These are phyloP conservation scores for Hyalella azteca DNA, from an alignment of 2,888 invertebrate genomes.

Conservation along the genomic window DNA sequence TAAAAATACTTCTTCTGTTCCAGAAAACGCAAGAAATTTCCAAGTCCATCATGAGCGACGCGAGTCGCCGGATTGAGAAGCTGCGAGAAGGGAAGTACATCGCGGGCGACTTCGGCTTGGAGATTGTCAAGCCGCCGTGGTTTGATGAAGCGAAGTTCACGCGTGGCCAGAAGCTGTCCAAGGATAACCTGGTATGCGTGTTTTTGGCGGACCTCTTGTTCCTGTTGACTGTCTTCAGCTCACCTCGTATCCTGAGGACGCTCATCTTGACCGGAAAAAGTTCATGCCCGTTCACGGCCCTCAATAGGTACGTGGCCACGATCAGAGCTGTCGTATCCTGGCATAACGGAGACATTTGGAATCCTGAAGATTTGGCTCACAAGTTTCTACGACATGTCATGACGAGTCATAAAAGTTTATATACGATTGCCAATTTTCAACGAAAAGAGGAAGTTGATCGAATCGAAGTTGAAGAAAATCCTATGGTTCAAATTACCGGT, in stretches of 20 bases:
- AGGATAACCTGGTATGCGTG: constrained; percentile 45
- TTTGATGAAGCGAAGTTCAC: constrained; percentile 36
- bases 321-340: constrained; percentile 65
- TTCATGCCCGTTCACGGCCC: constrained; percentile 65
- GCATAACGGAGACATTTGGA: constrained; percentile 67
- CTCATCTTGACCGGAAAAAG: constrained; percentile 66
- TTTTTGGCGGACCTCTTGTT: constrained; percentile 43
- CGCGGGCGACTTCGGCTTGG: not conserved
- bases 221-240: constrained; percentile 38
- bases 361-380: constrained; percentile 63
- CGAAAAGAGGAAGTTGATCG: constrained; percentile 15
- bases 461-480: not conserved
- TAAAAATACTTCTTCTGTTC: too few species aligned
- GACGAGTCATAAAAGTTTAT: constrained; percentile 62
- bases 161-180: constrained; percentile 44
- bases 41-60: too few species aligned
- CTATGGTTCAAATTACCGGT: too few species aligned
- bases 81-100: not conserved
- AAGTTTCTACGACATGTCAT: constrained; percentile 65
- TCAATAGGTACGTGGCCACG: constrained; percentile 66
- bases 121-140: not conserved
- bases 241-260: constrained; percentile 63
- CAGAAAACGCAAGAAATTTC: too few species aligned
- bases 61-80: not conserved
- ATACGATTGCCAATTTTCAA: constrained; percentile 41